Conservation (phyloP, 2,797 vertebrate genomes). For the Esox masquinongy region DNA sequence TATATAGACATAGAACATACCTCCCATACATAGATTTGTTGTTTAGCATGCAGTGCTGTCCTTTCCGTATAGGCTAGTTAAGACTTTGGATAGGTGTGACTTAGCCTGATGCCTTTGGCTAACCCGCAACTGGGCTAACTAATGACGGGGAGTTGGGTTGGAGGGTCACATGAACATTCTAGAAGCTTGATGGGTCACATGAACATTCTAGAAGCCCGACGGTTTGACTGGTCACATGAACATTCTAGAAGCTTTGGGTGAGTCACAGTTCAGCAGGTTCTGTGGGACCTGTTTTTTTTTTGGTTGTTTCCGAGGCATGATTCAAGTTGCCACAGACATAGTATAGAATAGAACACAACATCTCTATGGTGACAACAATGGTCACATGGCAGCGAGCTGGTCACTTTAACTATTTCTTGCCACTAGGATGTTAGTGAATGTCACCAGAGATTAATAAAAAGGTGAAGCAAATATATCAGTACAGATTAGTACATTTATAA, state of each 20-base stretch:
- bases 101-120: background rate
- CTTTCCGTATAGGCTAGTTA: too few relatives aligned
- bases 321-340: too few relatives aligned
- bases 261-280: background rate
- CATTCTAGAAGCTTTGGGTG: background rate
- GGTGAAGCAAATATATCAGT: background rate
- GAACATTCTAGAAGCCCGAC: too few relatives aligned
- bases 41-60: background rate
- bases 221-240: too few relatives aligned
- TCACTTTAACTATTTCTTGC: background rate
- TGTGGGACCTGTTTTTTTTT: background rate
- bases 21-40: background rate
- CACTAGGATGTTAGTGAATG: constrained; percentile 5
- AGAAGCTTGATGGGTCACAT: too few relatives aligned
- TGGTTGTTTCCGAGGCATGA: background rate
- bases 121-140: background rate
- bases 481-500: too few relatives aligned
- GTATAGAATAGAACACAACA: too few relatives aligned
- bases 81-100: too few relatives aligned
- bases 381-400: background rate
- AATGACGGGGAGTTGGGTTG: background rate
- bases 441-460: constrained; percentile 9
- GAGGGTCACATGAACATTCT: too few relatives aligned
- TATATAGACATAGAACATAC: background rate
- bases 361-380: background rate